A percentile compares a stretch with the other conserved stretches of the same genome.
Evolutionary conservation across 2,888 invertebrate genomes (phyloP).

Genomic region (Eupsilia transversa): DNA sequence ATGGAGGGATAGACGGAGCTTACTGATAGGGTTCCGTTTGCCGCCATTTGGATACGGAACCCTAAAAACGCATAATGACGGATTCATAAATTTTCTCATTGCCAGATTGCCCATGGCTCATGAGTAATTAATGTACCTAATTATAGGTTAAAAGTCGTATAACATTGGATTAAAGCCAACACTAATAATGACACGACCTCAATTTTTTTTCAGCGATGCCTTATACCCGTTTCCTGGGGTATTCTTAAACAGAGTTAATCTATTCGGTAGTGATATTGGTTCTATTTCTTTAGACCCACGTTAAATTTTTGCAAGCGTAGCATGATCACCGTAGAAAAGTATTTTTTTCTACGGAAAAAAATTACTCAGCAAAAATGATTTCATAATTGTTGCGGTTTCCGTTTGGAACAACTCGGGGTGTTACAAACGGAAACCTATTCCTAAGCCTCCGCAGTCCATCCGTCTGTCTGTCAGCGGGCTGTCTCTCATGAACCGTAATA

Average conservation of each 20-base stretch:
- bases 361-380: slow-evolving; percentile 2
- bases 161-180: slow-evolving; percentile 54
- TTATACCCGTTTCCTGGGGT: not conserved
- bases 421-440: too few relatives aligned
- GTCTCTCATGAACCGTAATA: too few relatives aligned
- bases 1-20: too few relatives aligned
- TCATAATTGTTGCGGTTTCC: too few relatives aligned
- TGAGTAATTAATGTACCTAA: slow-evolving; percentile 53
- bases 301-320: too few relatives aligned
- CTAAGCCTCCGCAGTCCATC: too few relatives aligned
- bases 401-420: too few relatives aligned
- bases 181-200: slow-evolving; percentile 26
- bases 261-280: not conserved
- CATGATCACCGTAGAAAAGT: too few relatives aligned
- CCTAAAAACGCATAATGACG: not conserved
- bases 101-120: slow-evolving; percentile 34
- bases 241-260: not conserved
- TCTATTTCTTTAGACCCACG: not conserved
- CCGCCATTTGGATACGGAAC: too few relatives aligned
- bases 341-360: too few relatives aligned
- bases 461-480: too few relatives aligned
- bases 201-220: slow-evolving; percentile 4
- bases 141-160: slow-evolving; percentile 54
- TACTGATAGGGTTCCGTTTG: too few relatives aligned
- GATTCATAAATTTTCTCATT: slow-evolving; percentile 22